phyloP scores from a whole-genome alignment of 1,140 invertebrate genomes.

The Drosophila ohnishii region DNA sequence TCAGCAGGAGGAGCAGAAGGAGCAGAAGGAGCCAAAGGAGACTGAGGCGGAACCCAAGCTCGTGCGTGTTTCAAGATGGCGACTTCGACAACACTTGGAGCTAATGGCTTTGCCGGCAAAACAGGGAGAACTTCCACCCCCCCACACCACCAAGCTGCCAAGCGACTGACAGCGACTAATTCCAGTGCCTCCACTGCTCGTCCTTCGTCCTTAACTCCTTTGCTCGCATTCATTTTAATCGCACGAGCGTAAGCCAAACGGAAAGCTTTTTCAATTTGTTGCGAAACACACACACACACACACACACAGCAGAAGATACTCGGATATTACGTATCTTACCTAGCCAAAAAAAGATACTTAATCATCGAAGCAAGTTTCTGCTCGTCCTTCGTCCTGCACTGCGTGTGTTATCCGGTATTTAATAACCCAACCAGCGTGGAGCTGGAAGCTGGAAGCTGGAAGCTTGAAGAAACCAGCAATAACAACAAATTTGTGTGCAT shows the following conservation, averaged over 20 bases:
- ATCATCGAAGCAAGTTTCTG: slow-evolving; percentile 35
- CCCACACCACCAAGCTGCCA: slow-evolving; percentile 30
- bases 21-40: not conserved
- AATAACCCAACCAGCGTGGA: slow-evolving; percentile 26
- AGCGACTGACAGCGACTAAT: slow-evolving; percentile 66
- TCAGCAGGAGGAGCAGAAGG: not conserved
- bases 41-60: not conserved
- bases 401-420: slow-evolving; percentile 46
- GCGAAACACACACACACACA: slow-evolving; percentile 17
- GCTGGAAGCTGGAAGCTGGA: not conserved
- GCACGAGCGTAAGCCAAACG: slow-evolving; percentile 70
- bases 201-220: slow-evolving; percentile 29
- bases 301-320: slow-evolving; percentile 3
- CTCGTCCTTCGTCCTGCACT: slow-evolving; percentile 4
- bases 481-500: slow-evolving; percentile 54
- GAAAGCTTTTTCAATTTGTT: slow-evolving; percentile 79
- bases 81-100: slow-evolving; percentile 74
- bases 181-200: slow-evolving; percentile 10
- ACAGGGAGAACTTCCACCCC: slow-evolving; percentile 43
- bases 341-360: slow-evolving; percentile 49
- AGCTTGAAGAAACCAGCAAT: not conserved
- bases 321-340: slow-evolving; percentile 43
- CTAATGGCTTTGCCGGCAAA: slow-evolving; percentile 50
- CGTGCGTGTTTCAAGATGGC: slow-evolving; percentile 70
- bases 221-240: slow-evolving; percentile 73